phyloP scores from a whole-genome alignment of 1,140 invertebrate species.

The Monochamus saltuarius region DNA sequence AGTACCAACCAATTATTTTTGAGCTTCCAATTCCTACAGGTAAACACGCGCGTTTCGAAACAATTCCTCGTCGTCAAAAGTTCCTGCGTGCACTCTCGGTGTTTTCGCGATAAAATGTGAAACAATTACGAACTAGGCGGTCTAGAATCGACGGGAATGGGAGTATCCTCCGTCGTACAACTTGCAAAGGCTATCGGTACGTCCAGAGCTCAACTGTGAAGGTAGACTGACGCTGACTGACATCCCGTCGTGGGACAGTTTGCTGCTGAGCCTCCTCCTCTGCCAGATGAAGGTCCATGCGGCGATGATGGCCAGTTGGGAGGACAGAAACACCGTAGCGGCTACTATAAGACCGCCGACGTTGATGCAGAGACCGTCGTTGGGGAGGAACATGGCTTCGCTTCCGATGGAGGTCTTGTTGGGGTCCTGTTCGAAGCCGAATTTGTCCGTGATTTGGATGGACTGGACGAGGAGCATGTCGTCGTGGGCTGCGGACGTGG shows the following conservation, averaged over 20 bases:
- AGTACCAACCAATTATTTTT: too few relatives aligned
- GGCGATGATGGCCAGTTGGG: constrained; percentile 78
- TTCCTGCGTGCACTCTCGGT: constrained; percentile 27
- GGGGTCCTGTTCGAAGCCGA: constrained; percentile 70
- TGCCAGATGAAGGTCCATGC: constrained; percentile 85
- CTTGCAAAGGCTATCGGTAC: constrained; percentile 80
- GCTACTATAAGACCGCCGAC: constrained; percentile 75
- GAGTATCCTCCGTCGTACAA: constrained; percentile 75
- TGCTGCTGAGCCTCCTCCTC: constrained; percentile 64
- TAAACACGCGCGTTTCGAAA: not conserved
- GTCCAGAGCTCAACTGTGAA: constrained; percentile 58
- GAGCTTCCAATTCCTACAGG: not conserved
- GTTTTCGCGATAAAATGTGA: constrained; percentile 13
- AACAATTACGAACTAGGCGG: not conserved
- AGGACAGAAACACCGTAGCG: constrained; percentile 78
- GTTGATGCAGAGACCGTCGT: constrained; percentile 70
- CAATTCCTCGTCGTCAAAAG: not conserved
- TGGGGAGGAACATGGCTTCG: constrained; percentile 54
- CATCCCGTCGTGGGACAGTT: constrained; percentile 57
- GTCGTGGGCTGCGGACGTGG: constrained; percentile 55
- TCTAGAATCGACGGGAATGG: constrained; percentile 77
- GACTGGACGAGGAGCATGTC: constrained; percentile 85
- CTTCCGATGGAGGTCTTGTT: constrained; percentile 50
- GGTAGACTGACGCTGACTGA: constrained; percentile 57
- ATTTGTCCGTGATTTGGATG: constrained; percentile 91